These are phyloP conservation scores for Apotomis capreana DNA, from an alignment of 2,888 invertebrate species.

Conservation along the genomic window DNA sequence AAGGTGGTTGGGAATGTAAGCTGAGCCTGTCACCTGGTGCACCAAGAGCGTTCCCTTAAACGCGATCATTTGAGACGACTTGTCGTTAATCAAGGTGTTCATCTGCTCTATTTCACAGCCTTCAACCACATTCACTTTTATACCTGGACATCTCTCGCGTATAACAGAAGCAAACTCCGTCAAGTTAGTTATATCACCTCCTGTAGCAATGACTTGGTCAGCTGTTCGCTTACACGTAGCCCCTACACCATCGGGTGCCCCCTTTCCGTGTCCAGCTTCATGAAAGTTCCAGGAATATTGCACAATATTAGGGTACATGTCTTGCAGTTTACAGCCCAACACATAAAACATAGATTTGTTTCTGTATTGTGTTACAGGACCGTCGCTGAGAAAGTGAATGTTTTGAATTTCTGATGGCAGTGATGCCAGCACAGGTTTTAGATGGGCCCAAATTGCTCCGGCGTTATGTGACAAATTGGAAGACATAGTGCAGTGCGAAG, in stretches of 20 bases:
- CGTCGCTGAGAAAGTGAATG: constrained; percentile 9
- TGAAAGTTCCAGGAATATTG: constrained; percentile 46
- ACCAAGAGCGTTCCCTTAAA: background rate
- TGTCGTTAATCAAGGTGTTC: constrained; percentile 29
- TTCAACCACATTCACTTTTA: background rate
- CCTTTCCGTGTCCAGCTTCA: constrained; percentile 50
- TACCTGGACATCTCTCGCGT: background rate
- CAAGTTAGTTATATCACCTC: constrained; percentile 7
- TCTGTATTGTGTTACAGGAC: constrained; percentile 9
- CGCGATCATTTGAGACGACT: constrained; percentile 41
- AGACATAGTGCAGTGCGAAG: constrained; percentile 14
- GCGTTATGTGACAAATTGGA: constrained; percentile 15
- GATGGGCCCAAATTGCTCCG: constrained; percentile 19
- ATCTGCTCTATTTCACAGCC: background rate
- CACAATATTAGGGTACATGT: constrained; percentile 27
- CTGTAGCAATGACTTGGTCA: constrained; percentile 42
- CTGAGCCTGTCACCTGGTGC: background rate
- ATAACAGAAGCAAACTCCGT: background rate
- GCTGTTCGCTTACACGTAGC: constrained; percentile 52
- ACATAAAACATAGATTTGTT: constrained; percentile 12
- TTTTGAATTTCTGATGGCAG: constrained; percentile 9
- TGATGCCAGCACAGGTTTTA: constrained; percentile 5
- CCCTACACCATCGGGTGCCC: constrained; percentile 52
- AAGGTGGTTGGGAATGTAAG: constrained; percentile 3
- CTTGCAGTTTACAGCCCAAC: constrained; percentile 7